Base-by-base conservation (phyloP, 2,113 vertebrate species). In the Perca fluviatilis region DNA sequence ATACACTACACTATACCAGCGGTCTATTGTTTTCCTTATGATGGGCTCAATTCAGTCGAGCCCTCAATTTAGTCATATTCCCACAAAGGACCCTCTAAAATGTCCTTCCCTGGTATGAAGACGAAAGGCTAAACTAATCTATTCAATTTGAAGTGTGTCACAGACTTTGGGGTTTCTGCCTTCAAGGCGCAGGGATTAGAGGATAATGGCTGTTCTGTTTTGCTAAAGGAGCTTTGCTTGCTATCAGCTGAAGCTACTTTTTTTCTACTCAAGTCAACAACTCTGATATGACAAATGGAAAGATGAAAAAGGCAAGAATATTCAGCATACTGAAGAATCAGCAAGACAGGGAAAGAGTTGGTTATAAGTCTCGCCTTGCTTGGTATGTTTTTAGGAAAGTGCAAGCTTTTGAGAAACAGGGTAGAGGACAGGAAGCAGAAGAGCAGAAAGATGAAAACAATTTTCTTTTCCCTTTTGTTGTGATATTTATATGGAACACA, bases 171-270 rank as follows among this genome's bases (percentile, higher is more conserved):
- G 63, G 25, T 50, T 50, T 50, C 30, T 79, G 64, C 49, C 69
- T 46, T 72, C 30, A 70, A 78, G 63, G 69, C 27, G 1, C 62
- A 79, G 77, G 71, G 71, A 77, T 89, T 74, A 77, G 49, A 80
- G 62, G 63, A 91, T 90, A 86, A 88, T 77, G 11, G 61, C 65
- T 62, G 57, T 36, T 87, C 69, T 75, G 64, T 82, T 84, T 74
- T 50, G 6, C 46, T 68, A 50, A 89, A 85, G 75, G 83, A 86
- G 71, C 79, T 84, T 85, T 68, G 13, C 67, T 85, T 53, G 65
- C 70, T 85, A 65, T 83, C 62, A 80, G 64, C 73, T 30, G 58
- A 54, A 66, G 80, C 74, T 33, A 40, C 54, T 76, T 89, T 71
- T 64, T 74, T 14, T 56, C 21, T 57, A 51, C 60, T 62, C n/a